A percentile compares a stretch with the other conserved stretches of the same genome.
These are phyloP conservation scores for Rhamphomyia laevipes DNA, from an alignment of 2,888 invertebrate species.

Conservation along the genomic window DNA sequence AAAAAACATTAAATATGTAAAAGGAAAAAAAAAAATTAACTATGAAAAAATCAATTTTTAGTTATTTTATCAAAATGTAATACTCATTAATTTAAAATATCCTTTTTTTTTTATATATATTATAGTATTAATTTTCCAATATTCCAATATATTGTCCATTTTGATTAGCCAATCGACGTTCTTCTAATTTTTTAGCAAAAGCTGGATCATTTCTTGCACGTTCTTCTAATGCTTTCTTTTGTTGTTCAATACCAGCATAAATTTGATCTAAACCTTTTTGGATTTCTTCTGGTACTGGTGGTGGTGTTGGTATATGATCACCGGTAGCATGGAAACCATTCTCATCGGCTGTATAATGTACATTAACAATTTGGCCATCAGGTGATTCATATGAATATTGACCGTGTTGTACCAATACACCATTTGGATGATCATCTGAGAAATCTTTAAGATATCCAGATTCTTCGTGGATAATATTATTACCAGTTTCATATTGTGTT, in stretches of 20 bases:
- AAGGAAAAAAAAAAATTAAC: too few relatives aligned
- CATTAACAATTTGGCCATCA: slow-evolving; percentile 58
- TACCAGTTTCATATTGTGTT: slow-evolving; percentile 71
- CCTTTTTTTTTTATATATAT: slow-evolving; percentile 1
- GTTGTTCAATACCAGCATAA: slow-evolving; percentile 64
- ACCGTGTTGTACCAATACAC: slow-evolving; percentile 64
- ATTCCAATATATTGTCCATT: slow-evolving; percentile 47
- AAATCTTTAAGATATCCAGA: slow-evolving; percentile 59
- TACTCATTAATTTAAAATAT: neutral
- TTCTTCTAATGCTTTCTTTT: slow-evolving; percentile 42
- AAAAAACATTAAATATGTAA: too few relatives aligned
- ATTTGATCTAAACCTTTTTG: slow-evolving; percentile 80
- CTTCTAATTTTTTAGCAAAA: slow-evolving; percentile 34
- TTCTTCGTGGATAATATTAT: slow-evolving; percentile 68
- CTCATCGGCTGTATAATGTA: slow-evolving; percentile 72
- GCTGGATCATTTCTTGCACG: slow-evolving; percentile 35
- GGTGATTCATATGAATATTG: slow-evolving; percentile 71
- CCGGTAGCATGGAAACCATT: slow-evolving; percentile 70
- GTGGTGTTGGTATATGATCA: slow-evolving; percentile 73
- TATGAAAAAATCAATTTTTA: too few relatives aligned
- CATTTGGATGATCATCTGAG: slow-evolving; percentile 49
- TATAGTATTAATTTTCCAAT: slow-evolving; percentile 24
- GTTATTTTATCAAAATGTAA: neutral
- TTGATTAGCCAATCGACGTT: slow-evolving; percentile 42
- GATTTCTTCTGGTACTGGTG: slow-evolving; percentile 71